These are phyloP conservation scores for Euspilapteryx auroguttella DNA, from an alignment of 2,888 invertebrate genomes.

Conservation along the genomic window DNA sequence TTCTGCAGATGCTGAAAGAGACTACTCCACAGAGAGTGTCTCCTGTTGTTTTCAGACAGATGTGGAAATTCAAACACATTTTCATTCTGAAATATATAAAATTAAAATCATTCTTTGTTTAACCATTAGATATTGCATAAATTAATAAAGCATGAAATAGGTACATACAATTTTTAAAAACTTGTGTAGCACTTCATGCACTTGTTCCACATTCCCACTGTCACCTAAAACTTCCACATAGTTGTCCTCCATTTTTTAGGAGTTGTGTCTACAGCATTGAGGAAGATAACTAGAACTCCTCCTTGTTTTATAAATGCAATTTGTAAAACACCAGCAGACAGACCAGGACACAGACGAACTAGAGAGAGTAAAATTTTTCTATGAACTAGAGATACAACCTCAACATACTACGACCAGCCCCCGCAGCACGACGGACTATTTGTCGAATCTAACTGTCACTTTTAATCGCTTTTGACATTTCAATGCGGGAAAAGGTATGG, in stretches of 20 bases:
- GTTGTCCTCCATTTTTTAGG: slow-evolving; percentile 26
- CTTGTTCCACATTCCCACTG: slow-evolving; percentile 17
- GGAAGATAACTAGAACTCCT: too few relatives aligned
- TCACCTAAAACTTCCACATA: slow-evolving; percentile 27
- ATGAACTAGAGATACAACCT: too few relatives aligned
- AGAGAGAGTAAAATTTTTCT: too few relatives aligned
- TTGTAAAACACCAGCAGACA: too few relatives aligned
- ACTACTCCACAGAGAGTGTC: slow-evolving; percentile 63
- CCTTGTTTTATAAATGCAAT: too few relatives aligned
- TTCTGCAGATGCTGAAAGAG: slow-evolving; percentile 62
- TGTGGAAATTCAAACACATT: slow-evolving; percentile 64
- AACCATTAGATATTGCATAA: slow-evolving; percentile 2
- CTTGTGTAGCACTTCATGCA: slow-evolving; percentile 18
- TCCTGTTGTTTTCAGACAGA: slow-evolving; percentile 51
- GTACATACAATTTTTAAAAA: slow-evolving; percentile 30
- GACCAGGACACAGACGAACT: too few relatives aligned
- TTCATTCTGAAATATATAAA: slow-evolving; percentile 31
- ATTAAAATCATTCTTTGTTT: too few relatives aligned
- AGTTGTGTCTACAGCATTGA: slow-evolving; percentile 5
- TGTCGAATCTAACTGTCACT: too few relatives aligned
- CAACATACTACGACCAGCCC: too few relatives aligned
- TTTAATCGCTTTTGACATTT: too few relatives aligned
- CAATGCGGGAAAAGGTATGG: too few relatives aligned
- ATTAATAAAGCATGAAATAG: slow-evolving; percentile 4
- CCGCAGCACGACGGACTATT: too few relatives aligned